Percentiles rank a stretch among this genome's conserved stretches.
phyloP scores from a whole-genome alignment of 1,140 invertebrate species.

The Pteromalus puparum region DNA sequence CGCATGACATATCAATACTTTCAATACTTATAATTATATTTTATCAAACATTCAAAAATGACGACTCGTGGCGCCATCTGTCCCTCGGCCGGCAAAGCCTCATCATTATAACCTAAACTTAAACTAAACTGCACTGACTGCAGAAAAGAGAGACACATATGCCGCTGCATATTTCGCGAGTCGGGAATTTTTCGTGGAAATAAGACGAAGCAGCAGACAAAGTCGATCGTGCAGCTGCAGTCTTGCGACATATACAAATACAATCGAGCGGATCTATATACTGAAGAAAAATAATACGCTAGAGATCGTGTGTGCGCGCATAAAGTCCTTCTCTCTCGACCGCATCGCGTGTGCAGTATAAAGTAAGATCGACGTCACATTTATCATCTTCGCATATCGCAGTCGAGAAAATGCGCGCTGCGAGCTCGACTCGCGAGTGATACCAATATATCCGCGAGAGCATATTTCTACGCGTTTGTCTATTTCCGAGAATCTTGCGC shows the following conservation, averaged over 20 bases:
- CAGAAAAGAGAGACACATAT: too few relatives aligned
- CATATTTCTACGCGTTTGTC: neutral
- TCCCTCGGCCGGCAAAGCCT: neutral
- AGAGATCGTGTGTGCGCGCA: neutral
- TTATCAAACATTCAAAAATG: neutral
- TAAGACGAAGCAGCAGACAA: constrained; percentile 7
- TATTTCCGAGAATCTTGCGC: neutral
- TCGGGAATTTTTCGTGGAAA: neutral
- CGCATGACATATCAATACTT: too few relatives aligned
- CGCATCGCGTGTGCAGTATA: neutral
- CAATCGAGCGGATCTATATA: neutral
- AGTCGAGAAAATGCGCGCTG: neutral
- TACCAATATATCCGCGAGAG: neutral
- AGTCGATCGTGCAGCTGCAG: neutral
- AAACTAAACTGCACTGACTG: neutral
- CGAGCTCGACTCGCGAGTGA: neutral
- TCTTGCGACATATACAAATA: neutral
- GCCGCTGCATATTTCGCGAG: neutral
- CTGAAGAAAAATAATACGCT: neutral
- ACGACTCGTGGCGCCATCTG: constrained; percentile 11
- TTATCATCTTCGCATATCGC: neutral
- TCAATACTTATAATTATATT: too few relatives aligned
- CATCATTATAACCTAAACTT: neutral
- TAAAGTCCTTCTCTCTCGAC: neutral
- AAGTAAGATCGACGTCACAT: neutral